A percentile compares a stretch with the other conserved stretches of the same genome.
phyloP scores from a whole-genome alignment of 2,113 vertebrate genomes.

The Eurystomus gularis region DNA sequence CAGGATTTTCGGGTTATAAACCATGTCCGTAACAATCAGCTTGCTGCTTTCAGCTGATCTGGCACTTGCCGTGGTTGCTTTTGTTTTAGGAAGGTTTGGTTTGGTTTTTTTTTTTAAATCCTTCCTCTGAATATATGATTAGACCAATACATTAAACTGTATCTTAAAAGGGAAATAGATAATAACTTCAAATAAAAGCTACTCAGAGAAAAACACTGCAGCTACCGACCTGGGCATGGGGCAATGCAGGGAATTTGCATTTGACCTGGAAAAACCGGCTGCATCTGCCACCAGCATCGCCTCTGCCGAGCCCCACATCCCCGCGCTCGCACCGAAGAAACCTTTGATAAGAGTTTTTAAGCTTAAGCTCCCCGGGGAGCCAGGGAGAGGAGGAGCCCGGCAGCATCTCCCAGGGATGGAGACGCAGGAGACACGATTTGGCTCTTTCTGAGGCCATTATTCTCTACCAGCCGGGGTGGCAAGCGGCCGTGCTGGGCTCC shows the following conservation, averaged over 20 bases:
- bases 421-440: neutral
- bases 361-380: neutral
- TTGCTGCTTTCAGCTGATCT: neutral
- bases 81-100: neutral
- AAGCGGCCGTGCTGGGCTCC: rapidly evolving
- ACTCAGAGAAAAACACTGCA: neutral
- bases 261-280: neutral
- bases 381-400: neutral
- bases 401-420: neutral
- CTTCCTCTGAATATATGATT: neutral
- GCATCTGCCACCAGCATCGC: neutral
- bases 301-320: rapidly evolving
- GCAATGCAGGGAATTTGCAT: neutral
- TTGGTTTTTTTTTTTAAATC: neutral
- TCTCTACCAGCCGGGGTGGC: rapidly evolving
- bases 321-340: rapidly evolving
- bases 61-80: neutral
- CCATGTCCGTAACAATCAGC: neutral
- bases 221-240: rapidly evolving
- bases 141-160: neutral
- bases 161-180: neutral
- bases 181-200: neutral
- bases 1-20: neutral
- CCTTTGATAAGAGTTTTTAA: neutral
- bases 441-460: neutral